phyloP scores from a whole-genome alignment of 2,888 invertebrate genomes.

The Sycophila texana region DNA sequence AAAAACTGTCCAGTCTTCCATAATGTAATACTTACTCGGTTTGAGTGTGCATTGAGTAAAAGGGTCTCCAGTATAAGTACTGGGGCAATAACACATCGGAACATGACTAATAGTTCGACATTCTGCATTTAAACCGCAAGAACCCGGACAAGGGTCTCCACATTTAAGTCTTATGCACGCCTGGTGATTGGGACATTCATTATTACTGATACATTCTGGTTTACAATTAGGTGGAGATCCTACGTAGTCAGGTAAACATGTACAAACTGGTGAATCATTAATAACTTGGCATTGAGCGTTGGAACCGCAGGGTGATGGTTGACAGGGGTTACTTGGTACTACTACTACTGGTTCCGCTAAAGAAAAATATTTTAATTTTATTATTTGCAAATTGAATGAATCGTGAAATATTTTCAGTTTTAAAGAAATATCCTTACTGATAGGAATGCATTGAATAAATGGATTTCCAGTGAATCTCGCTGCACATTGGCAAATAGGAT shows the following conservation, averaged over 20 bases:
- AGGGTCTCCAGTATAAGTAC: conserved; percentile 85
- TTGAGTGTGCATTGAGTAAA: conserved; percentile 76
- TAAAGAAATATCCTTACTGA: conserved; percentile 34
- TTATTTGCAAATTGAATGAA: neutral
- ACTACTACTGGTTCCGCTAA: conserved; percentile 77
- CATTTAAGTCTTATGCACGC: conserved; percentile 83
- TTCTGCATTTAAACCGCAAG: conserved; percentile 82
- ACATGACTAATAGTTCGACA: conserved; percentile 84
- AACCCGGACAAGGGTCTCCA: conserved; percentile 84
- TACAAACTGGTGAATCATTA: conserved; percentile 81
- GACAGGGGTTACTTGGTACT: conserved; percentile 75
- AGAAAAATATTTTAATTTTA: neutral
- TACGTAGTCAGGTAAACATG: conserved; percentile 82
- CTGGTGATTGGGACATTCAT: conserved; percentile 79
- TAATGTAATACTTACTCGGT: conserved; percentile 29
- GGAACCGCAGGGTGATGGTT: conserved; percentile 82
- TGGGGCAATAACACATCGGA: conserved; percentile 85
- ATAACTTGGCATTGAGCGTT: conserved; percentile 79
- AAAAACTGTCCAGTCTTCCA: neutral
- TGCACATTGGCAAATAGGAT: conserved; percentile 83
- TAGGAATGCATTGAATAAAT: conserved; percentile 73
- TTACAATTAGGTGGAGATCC: conserved; percentile 86
- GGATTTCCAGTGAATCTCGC: conserved; percentile 83
- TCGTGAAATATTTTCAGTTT: neutral
- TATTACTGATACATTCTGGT: conserved; percentile 85